These are phyloP conservation scores for Sesia apiformis DNA, from an alignment of 2,888 invertebrate species.

Conservation along the genomic window DNA sequence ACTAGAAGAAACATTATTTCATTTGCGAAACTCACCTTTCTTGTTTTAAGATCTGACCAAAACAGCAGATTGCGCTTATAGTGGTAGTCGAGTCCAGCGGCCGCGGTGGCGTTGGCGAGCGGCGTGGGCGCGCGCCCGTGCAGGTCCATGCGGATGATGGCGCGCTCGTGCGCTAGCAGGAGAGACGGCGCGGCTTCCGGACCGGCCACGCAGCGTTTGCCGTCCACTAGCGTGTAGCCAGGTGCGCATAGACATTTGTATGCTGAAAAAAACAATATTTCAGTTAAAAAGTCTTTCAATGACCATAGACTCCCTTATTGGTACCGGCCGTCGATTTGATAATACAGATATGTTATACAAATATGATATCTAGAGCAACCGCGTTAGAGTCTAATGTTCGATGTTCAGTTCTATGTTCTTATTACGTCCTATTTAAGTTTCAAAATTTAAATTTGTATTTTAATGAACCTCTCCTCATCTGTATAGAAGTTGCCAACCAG, in stretches of 20 bases:
- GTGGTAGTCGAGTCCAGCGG: slow-evolving; percentile 90
- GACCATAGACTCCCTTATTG: no score
- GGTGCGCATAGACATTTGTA: slow-evolving; percentile 89
- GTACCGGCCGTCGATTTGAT: no score
- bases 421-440: no score
- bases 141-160: slow-evolving; percentile 80
- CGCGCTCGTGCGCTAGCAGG: slow-evolving; percentile 81
- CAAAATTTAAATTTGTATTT: no score
- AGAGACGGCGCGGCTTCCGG: slow-evolving; percentile 75
- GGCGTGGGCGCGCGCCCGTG: slow-evolving; percentile 77
- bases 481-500: no score
- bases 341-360: no score
- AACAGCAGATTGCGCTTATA: slow-evolving; percentile 84
- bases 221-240: slow-evolving; percentile 80
- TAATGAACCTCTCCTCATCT: no score
- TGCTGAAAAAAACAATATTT: slow-evolving; percentile 37
- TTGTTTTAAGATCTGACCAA: slow-evolving; percentile 93
- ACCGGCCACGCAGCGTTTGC: slow-evolving; percentile 76
- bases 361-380: no score
- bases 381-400: no score
- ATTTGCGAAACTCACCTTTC: slow-evolving; percentile 73
- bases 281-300: no score
- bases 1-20: slow-evolving; percentile 36
- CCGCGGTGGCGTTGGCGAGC: slow-evolving; percentile 87
- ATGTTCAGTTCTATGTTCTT: no score